A percentile compares a stretch with the other conserved stretches of the same genome.
Evolutionary conservation across 2,888 invertebrate genomes (phyloP).

Genomic region (Nymphalis polychloros): DNA sequence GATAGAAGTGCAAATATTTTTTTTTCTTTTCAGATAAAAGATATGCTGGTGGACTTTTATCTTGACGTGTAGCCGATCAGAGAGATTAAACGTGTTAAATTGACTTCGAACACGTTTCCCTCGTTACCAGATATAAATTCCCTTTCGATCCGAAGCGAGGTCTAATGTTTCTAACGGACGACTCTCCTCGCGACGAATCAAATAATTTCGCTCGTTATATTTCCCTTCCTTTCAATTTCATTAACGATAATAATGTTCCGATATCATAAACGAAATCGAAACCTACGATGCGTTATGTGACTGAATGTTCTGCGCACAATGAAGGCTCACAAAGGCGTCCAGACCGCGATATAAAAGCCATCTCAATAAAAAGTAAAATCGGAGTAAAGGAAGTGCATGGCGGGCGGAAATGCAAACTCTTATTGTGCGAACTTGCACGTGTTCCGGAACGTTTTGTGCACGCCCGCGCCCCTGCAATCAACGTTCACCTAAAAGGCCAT

Average conservation of each 20-base stretch:
- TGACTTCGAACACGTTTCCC: slow-evolving; percentile 49
- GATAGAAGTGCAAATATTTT: slow-evolving; percentile 69
- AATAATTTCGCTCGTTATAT: slow-evolving; percentile 44
- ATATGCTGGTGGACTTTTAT: slow-evolving; percentile 60
- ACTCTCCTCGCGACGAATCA: slow-evolving; percentile 10
- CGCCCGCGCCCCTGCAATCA: slow-evolving; percentile 57
- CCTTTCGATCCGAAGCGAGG: slow-evolving; percentile 12
- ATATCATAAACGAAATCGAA: slow-evolving; percentile 82
- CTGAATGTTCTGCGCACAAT: slow-evolving; percentile 75
- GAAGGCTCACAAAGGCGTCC: slow-evolving; percentile 66
- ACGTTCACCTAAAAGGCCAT: slow-evolving; percentile 51
- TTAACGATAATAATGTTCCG: slow-evolving; percentile 69
- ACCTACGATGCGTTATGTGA: slow-evolving; percentile 75
- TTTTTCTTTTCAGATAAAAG: slow-evolving; percentile 63
- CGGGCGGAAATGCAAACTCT: slow-evolving; percentile 81
- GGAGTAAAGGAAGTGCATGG: slow-evolving; percentile 79
- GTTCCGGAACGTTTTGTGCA: slow-evolving; percentile 77
- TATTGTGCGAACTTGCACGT: slow-evolving; percentile 80
- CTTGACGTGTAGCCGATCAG: slow-evolving; percentile 55
- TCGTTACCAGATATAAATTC: slow-evolving; percentile 51
- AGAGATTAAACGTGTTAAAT: slow-evolving; percentile 68
- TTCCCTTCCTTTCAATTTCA: slow-evolving; percentile 75
- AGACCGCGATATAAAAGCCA: slow-evolving; percentile 72
- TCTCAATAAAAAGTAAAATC: slow-evolving; percentile 78
- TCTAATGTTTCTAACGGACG: slow-evolving; percentile 13